Conservation (phyloP, 2,797 vertebrate genomes). For the Coreius guichenoti region DNA sequence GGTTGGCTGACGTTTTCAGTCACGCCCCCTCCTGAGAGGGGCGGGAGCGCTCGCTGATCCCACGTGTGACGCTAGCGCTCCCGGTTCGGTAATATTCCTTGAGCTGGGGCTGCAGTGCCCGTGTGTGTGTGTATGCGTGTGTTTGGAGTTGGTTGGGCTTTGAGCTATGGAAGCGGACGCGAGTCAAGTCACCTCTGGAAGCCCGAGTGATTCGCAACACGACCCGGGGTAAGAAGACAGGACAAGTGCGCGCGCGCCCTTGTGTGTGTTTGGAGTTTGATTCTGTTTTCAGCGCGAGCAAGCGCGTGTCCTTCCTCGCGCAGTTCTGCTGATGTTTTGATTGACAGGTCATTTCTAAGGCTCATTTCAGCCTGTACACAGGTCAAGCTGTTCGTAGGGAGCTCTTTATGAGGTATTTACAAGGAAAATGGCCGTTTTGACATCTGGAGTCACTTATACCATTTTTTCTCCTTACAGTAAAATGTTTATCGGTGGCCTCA, state of each 20-base stretch:
- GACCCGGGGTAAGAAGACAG: conserved; percentile 92
- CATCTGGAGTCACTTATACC: conserved; percentile 96
- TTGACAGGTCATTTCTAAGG: conserved; percentile 66
- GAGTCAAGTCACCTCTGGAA: conserved; percentile 93
- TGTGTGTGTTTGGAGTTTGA: conserved; percentile 72
- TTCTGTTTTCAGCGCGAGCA: conserved; percentile 69
- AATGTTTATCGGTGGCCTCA: conserved; percentile 99
- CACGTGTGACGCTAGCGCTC: conserved; percentile 96
- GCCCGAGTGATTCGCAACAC: conserved; percentile 94
- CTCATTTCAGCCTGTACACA: conserved; percentile 14
- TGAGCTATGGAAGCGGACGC: conserved; percentile 95
- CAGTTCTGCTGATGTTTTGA: conserved; percentile 62
- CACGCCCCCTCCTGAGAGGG: conserved; percentile 80
- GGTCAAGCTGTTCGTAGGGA: conserved; percentile 65
- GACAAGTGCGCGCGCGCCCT: conserved; percentile 25
- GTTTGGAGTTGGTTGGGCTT: conserved; percentile 76
- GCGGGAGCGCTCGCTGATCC: conserved; percentile 88
- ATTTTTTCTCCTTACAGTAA: conserved; percentile 94
- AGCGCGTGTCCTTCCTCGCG: conserved; percentile 51
- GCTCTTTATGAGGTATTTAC: conserved; percentile 87
- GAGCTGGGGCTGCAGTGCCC: conserved; percentile 82
- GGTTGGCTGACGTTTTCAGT: conserved; percentile 82
- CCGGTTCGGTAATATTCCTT: conserved; percentile 91
- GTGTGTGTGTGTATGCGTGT: conserved; percentile 62
- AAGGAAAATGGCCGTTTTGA: conserved; percentile 98